These are phyloP conservation scores for Manis javanica DNA, from an alignment of 2,797 vertebrate genomes.

Conservation along the genomic window DNA sequence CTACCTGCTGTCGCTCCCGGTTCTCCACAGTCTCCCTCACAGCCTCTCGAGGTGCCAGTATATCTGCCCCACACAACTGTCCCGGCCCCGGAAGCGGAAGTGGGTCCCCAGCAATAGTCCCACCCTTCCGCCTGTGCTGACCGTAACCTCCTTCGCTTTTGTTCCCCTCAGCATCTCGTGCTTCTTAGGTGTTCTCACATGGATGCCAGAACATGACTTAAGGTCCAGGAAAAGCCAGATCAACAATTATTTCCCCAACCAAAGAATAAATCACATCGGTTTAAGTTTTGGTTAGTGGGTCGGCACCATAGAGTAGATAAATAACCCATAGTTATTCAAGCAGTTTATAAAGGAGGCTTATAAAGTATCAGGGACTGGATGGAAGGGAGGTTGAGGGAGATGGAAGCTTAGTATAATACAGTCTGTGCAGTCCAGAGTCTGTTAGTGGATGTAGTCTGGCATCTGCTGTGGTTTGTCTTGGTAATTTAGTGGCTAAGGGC, in stretches of 20 bases:
- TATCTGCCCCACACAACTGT: neutral
- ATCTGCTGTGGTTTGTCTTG: neutral
- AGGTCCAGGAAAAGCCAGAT: neutral
- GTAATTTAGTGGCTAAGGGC: neutral
- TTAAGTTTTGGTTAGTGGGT: neutral
- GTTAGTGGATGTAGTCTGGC: neutral
- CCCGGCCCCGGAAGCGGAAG: neutral
- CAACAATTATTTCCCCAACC: neutral
- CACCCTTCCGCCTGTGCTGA: neutral
- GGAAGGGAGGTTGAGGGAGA: no score
- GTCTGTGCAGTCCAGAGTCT: neutral
- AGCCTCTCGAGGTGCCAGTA: fast-evolving
- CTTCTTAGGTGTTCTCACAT: neutral
- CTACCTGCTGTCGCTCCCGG: fast-evolving
- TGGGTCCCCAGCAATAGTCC: neutral
- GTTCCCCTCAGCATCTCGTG: neutral
- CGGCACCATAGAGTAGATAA: neutral
- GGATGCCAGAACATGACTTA: neutral
- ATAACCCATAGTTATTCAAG: neutral
- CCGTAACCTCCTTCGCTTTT: fast-evolving
- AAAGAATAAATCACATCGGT: neutral
- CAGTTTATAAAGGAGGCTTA: neutral
- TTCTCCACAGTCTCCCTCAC: fast-evolving
- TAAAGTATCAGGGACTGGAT: neutral
- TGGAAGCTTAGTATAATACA: neutral